These are phyloP conservation scores for Sarcophaga peregrina DNA, from an alignment of 1,140 invertebrate genomes.

Conservation along the genomic window DNA sequence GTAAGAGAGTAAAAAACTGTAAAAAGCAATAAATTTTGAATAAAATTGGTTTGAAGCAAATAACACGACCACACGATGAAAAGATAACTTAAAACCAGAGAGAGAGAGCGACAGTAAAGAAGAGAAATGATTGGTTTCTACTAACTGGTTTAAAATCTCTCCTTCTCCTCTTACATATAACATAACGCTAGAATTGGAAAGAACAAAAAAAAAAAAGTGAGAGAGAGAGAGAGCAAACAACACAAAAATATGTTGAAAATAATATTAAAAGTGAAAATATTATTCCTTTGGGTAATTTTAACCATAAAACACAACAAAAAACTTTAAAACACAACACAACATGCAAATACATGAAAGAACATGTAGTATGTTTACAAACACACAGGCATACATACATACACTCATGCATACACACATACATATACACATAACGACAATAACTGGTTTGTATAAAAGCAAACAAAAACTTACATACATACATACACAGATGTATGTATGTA, in stretches of 20 bases:
- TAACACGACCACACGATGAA: constrained; percentile 21
- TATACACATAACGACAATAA: too few relatives aligned
- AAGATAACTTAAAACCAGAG: constrained; percentile 18
- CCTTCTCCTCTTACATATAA: too few relatives aligned
- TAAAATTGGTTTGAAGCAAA: constrained; percentile 18
- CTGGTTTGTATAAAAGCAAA: too few relatives aligned
- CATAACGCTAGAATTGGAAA: neutral
- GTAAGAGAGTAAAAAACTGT: neutral
- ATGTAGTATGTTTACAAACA: too few relatives aligned
- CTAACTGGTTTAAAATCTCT: too few relatives aligned
- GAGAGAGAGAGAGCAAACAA: neutral
- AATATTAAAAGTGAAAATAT: constrained; percentile 28
- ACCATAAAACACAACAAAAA: neutral
- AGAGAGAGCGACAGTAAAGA: neutral
- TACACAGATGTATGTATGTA: neutral
- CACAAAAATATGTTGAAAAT: constrained; percentile 17
- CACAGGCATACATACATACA: neutral
- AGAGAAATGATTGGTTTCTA: too few relatives aligned
- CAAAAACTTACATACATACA: neutral
- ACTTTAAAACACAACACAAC: too few relatives aligned
- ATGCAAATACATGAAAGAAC: too few relatives aligned
- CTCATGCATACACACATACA: too few relatives aligned
- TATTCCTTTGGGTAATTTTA: constrained; percentile 24
- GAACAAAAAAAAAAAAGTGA: neutral
- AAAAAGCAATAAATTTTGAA: constrained; percentile 18